Evolutionary conservation across 1,140 invertebrate genomes (phyloP).

Genomic region (Drosophila littoralis): DNA sequence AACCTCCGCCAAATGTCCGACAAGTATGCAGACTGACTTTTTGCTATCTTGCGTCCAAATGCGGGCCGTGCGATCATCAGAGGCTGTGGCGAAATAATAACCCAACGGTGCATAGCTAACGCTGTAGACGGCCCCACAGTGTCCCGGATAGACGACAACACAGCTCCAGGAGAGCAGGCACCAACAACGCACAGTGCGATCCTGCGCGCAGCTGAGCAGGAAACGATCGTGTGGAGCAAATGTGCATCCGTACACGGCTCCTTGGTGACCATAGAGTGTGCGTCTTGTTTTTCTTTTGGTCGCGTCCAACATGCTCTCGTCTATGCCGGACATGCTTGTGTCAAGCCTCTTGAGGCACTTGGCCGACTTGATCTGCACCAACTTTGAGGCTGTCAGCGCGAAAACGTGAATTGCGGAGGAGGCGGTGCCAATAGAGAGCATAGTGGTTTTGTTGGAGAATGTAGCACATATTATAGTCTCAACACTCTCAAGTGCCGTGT

Average conservation of each 20-base stretch:
- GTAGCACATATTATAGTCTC: conserved; percentile 51
- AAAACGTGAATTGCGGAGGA: conserved; percentile 32
- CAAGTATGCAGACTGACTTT: conserved; percentile 26
- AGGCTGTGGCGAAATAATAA: conserved; percentile 53
- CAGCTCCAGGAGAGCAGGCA: conserved; percentile 61
- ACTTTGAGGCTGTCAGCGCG: conserved; percentile 47
- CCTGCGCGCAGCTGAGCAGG: conserved; percentile 54
- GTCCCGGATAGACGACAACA: conserved; percentile 57
- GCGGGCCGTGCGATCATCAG: conserved; percentile 54
- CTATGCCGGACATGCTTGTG: conserved; percentile 18
- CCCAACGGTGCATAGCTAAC: conserved; percentile 52
- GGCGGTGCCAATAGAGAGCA: conserved; percentile 53
- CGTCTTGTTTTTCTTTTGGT: conserved; percentile 21
- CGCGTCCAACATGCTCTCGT: conserved; percentile 47
- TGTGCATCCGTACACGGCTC: conserved; percentile 30
- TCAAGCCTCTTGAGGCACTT: conserved; percentile 28
- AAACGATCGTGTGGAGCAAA: conserved; percentile 54
- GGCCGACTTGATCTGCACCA: conserved; percentile 51
- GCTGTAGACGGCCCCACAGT: conserved; percentile 29
- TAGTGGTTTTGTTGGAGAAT: conserved; percentile 44
- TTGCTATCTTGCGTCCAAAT: conserved; percentile 57
- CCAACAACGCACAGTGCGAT: conserved; percentile 56
- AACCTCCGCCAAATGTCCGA: conserved; percentile 54
- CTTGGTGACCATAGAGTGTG: conserved; percentile 48
- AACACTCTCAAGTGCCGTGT: conserved; percentile 13